These are phyloP conservation scores for Kryphioiulus occultus DNA, from an alignment of 2,888 invertebrate genomes.

Conservation along the genomic window DNA sequence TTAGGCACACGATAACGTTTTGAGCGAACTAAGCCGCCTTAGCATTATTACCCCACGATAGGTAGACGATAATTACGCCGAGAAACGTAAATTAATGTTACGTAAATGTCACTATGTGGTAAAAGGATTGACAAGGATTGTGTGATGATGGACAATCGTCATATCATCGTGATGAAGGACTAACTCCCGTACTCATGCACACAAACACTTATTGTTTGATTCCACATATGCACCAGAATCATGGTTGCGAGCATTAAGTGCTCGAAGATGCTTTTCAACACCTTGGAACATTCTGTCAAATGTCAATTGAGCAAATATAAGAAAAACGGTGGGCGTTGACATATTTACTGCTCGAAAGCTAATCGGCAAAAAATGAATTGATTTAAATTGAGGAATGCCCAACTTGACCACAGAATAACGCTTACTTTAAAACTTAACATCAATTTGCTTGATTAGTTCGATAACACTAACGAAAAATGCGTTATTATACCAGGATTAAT, in stretches of 20 bases:
- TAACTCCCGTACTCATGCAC: slow-evolving; percentile 5
- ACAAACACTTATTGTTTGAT: neutral
- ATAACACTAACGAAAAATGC: too few species aligned
- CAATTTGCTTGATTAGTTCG: too few species aligned
- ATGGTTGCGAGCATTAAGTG: neutral
- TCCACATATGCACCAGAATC: neutral
- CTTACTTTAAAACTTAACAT: too few species aligned
- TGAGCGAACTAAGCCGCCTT: slow-evolving; percentile 21
- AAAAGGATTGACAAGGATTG: neutral
- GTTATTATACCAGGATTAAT: too few species aligned
- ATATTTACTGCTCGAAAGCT: neutral
- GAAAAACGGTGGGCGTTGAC: neutral
- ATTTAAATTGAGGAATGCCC: neutral
- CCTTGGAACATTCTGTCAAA: neutral
- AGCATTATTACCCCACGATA: slow-evolving; percentile 12
- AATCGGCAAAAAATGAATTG: neutral
- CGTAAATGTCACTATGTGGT: neutral
- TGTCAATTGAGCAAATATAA: neutral
- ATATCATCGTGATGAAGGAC: neutral
- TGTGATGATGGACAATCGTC: neutral
- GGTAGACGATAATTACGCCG: neutral
- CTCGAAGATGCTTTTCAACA: neutral
- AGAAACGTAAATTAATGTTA: neutral
- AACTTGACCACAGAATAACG: neutral
- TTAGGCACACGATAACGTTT: slow-evolving; percentile 20